Evolutionary conservation across 2,888 invertebrate species (phyloP).

Genomic region (Arge pagana): DNA sequence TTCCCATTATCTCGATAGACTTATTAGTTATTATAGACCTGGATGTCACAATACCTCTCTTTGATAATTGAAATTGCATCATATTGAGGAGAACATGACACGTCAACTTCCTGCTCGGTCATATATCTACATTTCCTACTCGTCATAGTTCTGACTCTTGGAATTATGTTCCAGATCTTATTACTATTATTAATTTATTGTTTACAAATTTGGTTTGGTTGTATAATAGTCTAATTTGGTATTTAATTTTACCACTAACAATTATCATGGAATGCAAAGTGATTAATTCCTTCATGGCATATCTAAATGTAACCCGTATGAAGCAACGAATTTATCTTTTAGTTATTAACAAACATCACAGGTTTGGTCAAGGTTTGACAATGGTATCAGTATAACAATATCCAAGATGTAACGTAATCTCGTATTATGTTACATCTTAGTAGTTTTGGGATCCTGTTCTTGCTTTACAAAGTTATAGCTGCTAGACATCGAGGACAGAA

Average conservation of each 20-base stretch:
- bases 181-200: conserved; percentile 4
- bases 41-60: conserved; percentile 5
- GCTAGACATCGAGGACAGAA: background rate
- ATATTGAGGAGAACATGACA: background rate
- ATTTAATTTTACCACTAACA: conserved; percentile 16
- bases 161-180: background rate
- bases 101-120: no score
- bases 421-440: no score
- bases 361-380: conserved; percentile 10
- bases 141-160: background rate
- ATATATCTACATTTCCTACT: background rate
- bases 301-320: conserved; percentile 9
- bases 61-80: background rate
- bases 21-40: no score
- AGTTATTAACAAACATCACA: conserved; percentile 2
- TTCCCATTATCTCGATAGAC: no score
- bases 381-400: conserved; percentile 5
- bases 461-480: conserved; percentile 11
- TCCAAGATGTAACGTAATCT: conserved; percentile 11
- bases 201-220: conserved; percentile 16
- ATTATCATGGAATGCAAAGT: background rate
- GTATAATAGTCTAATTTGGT: conserved; percentile 1
- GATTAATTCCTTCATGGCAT: no score
- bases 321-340: background rate
- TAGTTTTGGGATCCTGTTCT: no score